Conservation (phyloP, 1,140 invertebrate species). For the Heliconius hermathena region DNA sequence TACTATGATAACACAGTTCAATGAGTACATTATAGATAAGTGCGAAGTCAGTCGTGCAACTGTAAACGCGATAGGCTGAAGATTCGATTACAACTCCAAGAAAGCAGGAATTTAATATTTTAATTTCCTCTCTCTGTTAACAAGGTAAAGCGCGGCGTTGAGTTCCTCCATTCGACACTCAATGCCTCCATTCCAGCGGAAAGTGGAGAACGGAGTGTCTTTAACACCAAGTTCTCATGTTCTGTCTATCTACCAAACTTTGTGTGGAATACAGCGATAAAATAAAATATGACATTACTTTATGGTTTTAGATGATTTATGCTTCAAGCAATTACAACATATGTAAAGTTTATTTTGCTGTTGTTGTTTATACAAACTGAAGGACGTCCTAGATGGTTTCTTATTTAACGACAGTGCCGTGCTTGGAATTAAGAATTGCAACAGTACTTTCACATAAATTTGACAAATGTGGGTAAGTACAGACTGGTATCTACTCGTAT, state of each 20-base stretch:
- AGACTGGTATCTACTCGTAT: slow-evolving; percentile 13
- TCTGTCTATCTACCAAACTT: no score
- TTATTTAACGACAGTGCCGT: slow-evolving; percentile 37
- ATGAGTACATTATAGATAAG: slow-evolving; percentile 26
- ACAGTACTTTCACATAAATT: slow-evolving; percentile 37
- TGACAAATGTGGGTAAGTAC: slow-evolving; percentile 36
- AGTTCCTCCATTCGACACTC: no score
- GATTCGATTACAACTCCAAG: no score
- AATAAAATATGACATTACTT: neutral
- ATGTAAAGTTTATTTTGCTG: neutral
- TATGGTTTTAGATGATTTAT: slow-evolving; percentile 23
- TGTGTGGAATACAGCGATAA: no score
- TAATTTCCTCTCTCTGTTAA: no score
- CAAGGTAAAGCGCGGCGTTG: no score
- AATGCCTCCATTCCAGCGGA: no score
- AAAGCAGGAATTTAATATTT: no score
- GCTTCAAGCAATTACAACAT: slow-evolving; percentile 19
- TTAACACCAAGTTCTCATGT: no score
- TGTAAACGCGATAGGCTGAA: no score
- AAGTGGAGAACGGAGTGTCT: no score
- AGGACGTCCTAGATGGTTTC: slow-evolving; percentile 36
- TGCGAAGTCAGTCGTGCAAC: no score
- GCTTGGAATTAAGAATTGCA: slow-evolving; percentile 34
- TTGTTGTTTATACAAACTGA: slow-evolving; percentile 17
- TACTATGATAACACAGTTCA: neutral